Conservation (phyloP, 1,140 invertebrate genomes). For the Cherax destructor region DNA sequence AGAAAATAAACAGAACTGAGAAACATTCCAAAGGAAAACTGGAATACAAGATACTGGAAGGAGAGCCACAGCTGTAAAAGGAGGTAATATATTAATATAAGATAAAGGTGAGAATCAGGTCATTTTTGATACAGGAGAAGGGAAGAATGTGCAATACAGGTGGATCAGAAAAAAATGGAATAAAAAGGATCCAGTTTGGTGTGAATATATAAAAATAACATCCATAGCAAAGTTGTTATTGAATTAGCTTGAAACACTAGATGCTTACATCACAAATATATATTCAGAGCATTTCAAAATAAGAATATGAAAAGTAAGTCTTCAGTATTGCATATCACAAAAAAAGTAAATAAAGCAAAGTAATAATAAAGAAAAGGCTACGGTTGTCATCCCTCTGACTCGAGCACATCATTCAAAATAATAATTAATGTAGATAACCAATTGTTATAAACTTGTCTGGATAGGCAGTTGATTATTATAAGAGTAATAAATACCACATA, state of each 20-base stretch:
- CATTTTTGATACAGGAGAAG: neutral
- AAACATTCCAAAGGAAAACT: constrained; percentile 7
- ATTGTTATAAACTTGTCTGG: constrained; percentile 6
- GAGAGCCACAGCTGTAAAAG: neutral
- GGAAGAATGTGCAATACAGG: neutral
- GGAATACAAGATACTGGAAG: constrained; percentile 9
- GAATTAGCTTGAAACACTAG: neutral
- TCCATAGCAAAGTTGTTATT: constrained; percentile 5
- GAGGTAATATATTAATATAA: neutral
- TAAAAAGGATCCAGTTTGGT: neutral
- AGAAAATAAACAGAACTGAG: neutral
- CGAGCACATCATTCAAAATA: constrained; percentile 4
- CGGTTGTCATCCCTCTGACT: neutral
- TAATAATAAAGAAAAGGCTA: neutral
- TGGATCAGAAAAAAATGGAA: neutral
- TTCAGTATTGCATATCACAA: neutral
- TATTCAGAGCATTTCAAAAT: constrained; percentile 3
- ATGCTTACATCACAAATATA: neutral
- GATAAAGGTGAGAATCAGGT: neutral
- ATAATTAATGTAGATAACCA: neutral
- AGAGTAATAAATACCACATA: neutral
- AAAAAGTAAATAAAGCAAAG: neutral
- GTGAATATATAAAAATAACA: neutral
- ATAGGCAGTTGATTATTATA: neutral
- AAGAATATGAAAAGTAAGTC: neutral